A percentile compares a stretch with the other conserved stretches of the same genome.
These are phyloP conservation scores for Poeciliopsis turneri DNA, from an alignment of 2,797 vertebrate genomes.

Conservation along the genomic window DNA sequence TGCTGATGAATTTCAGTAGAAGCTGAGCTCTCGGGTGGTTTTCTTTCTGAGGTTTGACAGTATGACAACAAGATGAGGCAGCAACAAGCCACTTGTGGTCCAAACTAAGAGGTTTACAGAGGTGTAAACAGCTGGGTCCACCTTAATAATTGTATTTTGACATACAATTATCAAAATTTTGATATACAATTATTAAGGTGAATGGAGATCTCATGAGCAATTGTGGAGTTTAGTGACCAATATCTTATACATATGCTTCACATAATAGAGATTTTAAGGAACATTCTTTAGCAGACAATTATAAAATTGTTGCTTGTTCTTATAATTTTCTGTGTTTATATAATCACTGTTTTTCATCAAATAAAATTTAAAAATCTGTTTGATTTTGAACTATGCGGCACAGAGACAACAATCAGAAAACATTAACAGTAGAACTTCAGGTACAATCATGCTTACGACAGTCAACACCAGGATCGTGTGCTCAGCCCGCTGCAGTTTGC, in stretches of 20 bases:
- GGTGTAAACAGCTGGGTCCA: conserved; percentile 19
- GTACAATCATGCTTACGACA: not conserved
- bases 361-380: not conserved
- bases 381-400: not conserved
- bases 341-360: not conserved
- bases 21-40: conserved; percentile 45
- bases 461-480: not conserved
- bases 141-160: too few species aligned
- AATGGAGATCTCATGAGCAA: not conserved
- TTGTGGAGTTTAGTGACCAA: not conserved
- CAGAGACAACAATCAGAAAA: not conserved
- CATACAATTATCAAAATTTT: not conserved
- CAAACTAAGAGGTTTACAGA: conserved; percentile 35
- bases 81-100: conserved; percentile 46
- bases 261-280: not conserved
- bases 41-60: conserved; percentile 46
- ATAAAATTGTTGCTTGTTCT: not conserved
- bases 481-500: not conserved
- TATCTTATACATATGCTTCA: not conserved
- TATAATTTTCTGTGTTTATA: not conserved
- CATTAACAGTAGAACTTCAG: not conserved
- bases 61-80: conserved; percentile 59
- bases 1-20: conserved; percentile 33
- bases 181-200: not conserved
- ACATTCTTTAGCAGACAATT: not conserved